phyloP scores from a whole-genome alignment of 2,888 invertebrate genomes.

The Octodonta nipae region DNA sequence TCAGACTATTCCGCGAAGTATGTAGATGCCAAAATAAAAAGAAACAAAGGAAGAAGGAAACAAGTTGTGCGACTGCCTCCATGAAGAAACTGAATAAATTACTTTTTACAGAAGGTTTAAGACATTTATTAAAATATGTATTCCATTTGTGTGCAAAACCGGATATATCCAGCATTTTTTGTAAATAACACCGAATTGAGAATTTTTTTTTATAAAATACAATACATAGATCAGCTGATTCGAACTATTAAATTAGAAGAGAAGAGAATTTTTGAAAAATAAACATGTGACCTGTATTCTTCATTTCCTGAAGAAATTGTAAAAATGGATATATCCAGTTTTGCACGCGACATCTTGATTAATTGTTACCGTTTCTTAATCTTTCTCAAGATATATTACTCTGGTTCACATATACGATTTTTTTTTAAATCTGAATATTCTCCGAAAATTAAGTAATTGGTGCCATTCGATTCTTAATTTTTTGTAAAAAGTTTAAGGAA shows the following conservation, averaged over 20 bases:
- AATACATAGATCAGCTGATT: neutral
- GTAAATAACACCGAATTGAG: neutral
- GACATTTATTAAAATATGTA: slow-evolving; percentile 2
- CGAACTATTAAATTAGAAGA: neutral
- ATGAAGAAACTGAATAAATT: neutral
- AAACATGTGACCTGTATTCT: neutral
- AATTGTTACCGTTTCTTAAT: too few species aligned
- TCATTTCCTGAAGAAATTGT: neutral
- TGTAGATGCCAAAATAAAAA: slow-evolving; percentile 14
- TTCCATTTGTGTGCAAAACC: slow-evolving; percentile 5
- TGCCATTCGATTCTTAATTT: too few species aligned
- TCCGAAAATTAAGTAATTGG: too few species aligned
- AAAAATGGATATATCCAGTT: slow-evolving; percentile 1
- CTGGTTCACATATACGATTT: too few species aligned
- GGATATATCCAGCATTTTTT: slow-evolving; percentile 3
- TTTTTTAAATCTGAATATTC: too few species aligned
- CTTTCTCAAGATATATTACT: too few species aligned
- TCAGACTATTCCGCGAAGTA: slow-evolving; percentile 9
- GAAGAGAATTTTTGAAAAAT: neutral
- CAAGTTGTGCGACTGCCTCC: neutral
- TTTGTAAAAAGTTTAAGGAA: too few species aligned
- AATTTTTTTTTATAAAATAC: neutral
- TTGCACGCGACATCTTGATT: slow-evolving; percentile 1
- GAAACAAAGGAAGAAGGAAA: neutral
- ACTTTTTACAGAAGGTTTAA: neutral